A percentile compares a stretch with the other conserved stretches of the same genome.
phyloP scores from a whole-genome alignment of 2,797 vertebrate species.

The Acanthurus lineatus region DNA sequence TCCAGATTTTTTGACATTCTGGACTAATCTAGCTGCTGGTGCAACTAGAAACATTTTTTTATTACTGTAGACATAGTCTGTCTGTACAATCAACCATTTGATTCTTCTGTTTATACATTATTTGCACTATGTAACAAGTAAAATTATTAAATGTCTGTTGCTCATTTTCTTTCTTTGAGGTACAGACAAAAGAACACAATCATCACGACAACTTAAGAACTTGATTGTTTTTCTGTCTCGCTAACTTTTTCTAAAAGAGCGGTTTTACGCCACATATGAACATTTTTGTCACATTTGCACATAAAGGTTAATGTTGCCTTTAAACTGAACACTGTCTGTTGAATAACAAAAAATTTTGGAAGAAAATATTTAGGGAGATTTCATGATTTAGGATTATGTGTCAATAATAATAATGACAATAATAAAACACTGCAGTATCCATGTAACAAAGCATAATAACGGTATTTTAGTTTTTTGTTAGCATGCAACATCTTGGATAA shows the following conservation, averaged over 20 bases:
- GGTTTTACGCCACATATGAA: neutral
- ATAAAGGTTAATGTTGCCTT: neutral
- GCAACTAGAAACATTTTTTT: neutral
- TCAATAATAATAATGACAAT: too few species aligned
- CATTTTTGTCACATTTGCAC: neutral
- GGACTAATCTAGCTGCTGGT: neutral
- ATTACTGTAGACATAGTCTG: neutral
- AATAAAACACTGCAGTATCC: neutral
- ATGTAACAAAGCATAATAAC: neutral
- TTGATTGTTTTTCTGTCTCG: neutral
- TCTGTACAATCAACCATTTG: neutral
- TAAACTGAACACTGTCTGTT: neutral
- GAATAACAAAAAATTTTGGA: neutral
- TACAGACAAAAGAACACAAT: neutral
- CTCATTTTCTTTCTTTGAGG: neutral
- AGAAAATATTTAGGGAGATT: neutral
- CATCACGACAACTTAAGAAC: neutral
- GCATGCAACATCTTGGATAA: neutral
- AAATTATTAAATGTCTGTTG: neutral
- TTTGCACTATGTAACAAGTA: neutral
- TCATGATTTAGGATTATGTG: neutral
- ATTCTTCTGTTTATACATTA: neutral
- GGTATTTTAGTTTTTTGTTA: neutral
- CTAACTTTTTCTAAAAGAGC: neutral
- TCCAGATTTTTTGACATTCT: too few species aligned